A percentile compares a stretch with the other conserved stretches of the same genome.
These are phyloP conservation scores for Rhyzopertha dominica DNA, from an alignment of 1,140 invertebrate genomes.

Conservation along the genomic window DNA sequence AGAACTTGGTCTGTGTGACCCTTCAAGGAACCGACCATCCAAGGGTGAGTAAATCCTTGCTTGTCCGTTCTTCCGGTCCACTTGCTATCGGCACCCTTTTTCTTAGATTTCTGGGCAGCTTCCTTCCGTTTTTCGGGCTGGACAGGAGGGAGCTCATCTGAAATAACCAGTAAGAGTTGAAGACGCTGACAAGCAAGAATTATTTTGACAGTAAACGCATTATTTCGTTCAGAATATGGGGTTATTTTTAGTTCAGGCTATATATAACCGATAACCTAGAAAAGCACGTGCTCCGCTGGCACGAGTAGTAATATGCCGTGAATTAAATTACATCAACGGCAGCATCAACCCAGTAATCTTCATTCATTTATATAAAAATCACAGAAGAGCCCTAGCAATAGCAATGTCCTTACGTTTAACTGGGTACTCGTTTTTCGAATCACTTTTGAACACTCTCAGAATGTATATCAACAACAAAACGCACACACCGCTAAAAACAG, in stretches of 20 bases:
- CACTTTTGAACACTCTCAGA: conserved; percentile 22
- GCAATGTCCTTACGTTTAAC: conserved; percentile 23
- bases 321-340: background rate
- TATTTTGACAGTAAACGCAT: conserved; percentile 10
- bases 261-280: conserved; percentile 18
- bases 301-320: background rate
- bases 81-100: conserved; percentile 20
- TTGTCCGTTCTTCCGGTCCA: conserved; percentile 23
- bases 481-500: conserved; percentile 21
- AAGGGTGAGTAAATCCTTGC: conserved; percentile 60
- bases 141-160: conserved; percentile 9
- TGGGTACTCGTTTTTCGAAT: conserved; percentile 16
- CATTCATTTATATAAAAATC: conserved; percentile 1
- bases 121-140: conserved; percentile 17
- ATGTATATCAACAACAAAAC: conserved; percentile 26
- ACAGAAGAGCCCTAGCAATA: too few relatives aligned
- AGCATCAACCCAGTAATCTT: background rate
- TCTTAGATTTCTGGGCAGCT: conserved; percentile 18
- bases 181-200: conserved; percentile 14
- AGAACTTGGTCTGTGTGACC: conserved; percentile 69
- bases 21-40: conserved; percentile 72
- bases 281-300: conserved; percentile 16
- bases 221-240: background rate
- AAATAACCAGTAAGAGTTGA: conserved; percentile 8
- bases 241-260: background rate